Evolutionary conservation across 2,888 invertebrate species (phyloP).

Genomic region (Conus canariensis): DNA sequence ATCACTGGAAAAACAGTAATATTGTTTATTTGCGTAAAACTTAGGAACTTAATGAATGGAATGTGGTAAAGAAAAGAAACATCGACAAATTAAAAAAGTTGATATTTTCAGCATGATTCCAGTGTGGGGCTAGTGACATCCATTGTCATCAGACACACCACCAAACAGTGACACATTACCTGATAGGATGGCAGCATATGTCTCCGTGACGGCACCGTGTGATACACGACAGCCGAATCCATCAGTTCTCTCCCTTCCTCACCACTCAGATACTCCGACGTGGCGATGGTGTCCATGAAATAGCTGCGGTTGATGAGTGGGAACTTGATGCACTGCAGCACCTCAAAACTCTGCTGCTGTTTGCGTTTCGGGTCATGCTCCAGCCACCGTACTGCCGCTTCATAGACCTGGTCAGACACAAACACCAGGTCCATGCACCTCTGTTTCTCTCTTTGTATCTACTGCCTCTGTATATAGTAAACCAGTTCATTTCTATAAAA

Average conservation of each 20-base stretch:
- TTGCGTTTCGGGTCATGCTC: slow-evolving; percentile 59
- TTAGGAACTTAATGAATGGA: no score
- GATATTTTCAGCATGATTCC: no score
- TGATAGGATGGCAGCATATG: slow-evolving; percentile 70
- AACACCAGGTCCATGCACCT: slow-evolving; percentile 47
- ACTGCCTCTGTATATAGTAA: no score
- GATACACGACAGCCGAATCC: slow-evolving; percentile 68
- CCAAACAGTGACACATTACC: slow-evolving; percentile 28
- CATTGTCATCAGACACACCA: no score
- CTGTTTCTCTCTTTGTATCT: no score
- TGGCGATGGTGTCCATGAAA: slow-evolving; percentile 65
- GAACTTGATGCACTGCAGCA: slow-evolving; percentile 70
- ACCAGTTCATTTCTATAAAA: no score
- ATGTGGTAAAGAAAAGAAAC: no score
- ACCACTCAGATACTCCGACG: slow-evolving; percentile 58
- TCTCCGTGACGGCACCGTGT: slow-evolving; percentile 68
- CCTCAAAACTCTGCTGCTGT: slow-evolving; percentile 50
- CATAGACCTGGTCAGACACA: slow-evolving; percentile 58
- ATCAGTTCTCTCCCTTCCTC: slow-evolving; percentile 68
- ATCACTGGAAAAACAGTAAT: no score
- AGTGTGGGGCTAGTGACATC: no score
- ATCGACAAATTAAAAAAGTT: no score
- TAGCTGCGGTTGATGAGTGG: slow-evolving; percentile 67
- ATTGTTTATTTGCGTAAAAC: no score
- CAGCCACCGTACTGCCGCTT: slow-evolving; percentile 68